Base-by-base conservation (phyloP, 2,888 invertebrate species). In the Pyrrhia umbra region DNA sequence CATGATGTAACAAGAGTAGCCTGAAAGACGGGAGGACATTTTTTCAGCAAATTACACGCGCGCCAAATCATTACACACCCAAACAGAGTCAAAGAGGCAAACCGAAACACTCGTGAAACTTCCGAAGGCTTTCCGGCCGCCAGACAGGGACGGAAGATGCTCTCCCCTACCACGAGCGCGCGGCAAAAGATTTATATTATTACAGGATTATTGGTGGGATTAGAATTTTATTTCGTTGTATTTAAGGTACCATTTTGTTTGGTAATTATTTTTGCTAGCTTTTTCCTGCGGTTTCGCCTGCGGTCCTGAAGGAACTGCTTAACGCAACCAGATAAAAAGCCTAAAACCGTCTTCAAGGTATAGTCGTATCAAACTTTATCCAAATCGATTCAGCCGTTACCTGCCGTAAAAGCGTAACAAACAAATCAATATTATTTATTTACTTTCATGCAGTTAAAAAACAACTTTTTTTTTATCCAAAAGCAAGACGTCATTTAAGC, bases 41-140 rank as follows among this genome's bases (percentile, higher is more conserved):
- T 93, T 93, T 94, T 92, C 91, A 90, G 85, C 88, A 90, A 92
- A 93, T 93, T 93, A 92, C 90, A 86, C 92, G 89, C 86, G 86
- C 88, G 88, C 90, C 92, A 89, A 94, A 93, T 94, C 92, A 94
- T 94, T 94, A 93, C 92, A 91, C 92, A 92, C 92, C 91, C 91
- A 92, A 94, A 94, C 93, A 92, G 90, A 94, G 92, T 91, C 93
- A 91, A 92, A 94, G 93, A 93, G 93, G 93, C 94, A 92, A 94
- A 92, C 94, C 93, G 91, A 92, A 92, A 90, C 90, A 91, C 92
- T 93, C 90, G 86, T 87, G 90, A 88, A 93, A 93, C 92, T 92
- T 92, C 91, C 91, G 90, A 91, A 90, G 87, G 88, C 87, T 90
- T 91, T 90, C 89, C 90, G 88, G 85, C 86, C 83, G 89, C 79